A percentile compares a stretch with the other conserved stretches of the same genome.
These are phyloP conservation scores for Drosophila multiciliata DNA, from an alignment of 2,888 invertebrate genomes.

Conservation along the genomic window DNA sequence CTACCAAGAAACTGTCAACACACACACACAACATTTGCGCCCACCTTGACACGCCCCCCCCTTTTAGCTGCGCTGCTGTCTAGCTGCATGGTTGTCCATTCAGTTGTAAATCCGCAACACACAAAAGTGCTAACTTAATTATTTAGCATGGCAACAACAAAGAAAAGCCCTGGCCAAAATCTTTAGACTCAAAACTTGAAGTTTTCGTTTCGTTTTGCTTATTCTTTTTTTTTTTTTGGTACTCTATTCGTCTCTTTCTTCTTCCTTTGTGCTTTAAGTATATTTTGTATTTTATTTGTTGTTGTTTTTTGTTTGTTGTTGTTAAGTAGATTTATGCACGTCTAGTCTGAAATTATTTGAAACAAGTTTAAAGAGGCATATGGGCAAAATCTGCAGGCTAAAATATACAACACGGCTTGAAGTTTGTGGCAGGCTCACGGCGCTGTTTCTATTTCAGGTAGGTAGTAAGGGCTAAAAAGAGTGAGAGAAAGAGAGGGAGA, in stretches of 20 bases:
- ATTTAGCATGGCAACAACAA: conserved; percentile 76
- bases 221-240: not conserved
- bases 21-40: conserved; percentile 42
- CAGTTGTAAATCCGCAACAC: conserved; percentile 69
- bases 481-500: not conserved
- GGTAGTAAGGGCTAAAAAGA: conserved; percentile 52
- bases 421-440: conserved; percentile 10
- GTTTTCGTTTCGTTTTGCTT: conserved; percentile 38
- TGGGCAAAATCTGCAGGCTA: conserved; percentile 53
- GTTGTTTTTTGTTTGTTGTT: conserved; percentile 45
- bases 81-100: conserved; percentile 28
- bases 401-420: conserved; percentile 27
- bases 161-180: conserved; percentile 70
- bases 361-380: conserved; percentile 75
- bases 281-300: conserved; percentile 44
- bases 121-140: conserved; percentile 80
- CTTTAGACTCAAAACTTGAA: conserved; percentile 60
- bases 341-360: conserved; percentile 79
- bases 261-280: conserved; percentile 40
- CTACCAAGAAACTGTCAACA: conserved; percentile 76
- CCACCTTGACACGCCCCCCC: conserved; percentile 15
- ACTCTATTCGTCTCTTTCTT: not conserved
- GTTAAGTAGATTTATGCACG: conserved; percentile 80
- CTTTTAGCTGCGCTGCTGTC: not conserved
- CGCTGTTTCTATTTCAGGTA: conserved; percentile 25